Evolutionary conservation across 2,797 vertebrate genomes (phyloP).

Genomic region (Tolypeutes matacus): DNA sequence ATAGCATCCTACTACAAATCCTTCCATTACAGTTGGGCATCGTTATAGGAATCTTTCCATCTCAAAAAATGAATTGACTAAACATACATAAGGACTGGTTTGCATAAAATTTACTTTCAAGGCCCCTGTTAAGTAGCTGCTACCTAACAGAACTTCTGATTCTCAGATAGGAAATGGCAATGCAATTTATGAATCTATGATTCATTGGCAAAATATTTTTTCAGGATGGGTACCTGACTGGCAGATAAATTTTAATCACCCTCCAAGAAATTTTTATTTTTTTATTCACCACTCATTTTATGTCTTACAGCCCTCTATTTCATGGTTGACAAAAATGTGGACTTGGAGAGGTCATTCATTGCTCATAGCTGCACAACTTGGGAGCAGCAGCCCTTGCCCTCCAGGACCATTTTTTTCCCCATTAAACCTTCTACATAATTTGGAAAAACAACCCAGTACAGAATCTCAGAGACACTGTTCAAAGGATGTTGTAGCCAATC

Average conservation of each 20-base stretch:
- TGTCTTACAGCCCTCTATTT: not conserved
- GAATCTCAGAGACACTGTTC: not conserved
- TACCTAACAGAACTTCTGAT: conserved; percentile 39
- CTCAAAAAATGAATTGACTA: conserved; percentile 48
- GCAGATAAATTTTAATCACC: conserved; percentile 20
- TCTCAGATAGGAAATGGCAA: conserved; percentile 54
- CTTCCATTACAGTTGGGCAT: not conserved
- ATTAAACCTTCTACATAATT: not conserved
- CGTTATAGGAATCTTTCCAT: conserved; percentile 38
- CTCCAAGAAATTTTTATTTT: not conserved
- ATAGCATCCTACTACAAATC: not conserved
- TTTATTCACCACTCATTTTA: not conserved
- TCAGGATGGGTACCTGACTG: not conserved
- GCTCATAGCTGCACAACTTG: not conserved
- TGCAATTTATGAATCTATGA: conserved; percentile 19
- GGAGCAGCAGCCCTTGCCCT: not conserved
- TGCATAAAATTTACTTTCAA: conserved; percentile 22
- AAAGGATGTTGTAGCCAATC: not conserved
- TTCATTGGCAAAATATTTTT: not conserved
- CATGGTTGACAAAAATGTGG: not conserved
- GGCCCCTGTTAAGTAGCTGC: conserved; percentile 18
- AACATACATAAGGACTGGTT: not conserved
- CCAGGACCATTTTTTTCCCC: not conserved
- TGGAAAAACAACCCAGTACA: not conserved
- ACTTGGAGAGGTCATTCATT: not conserved